Percentiles rank a stretch among this genome's conserved stretches.
Evolutionary conservation across 2,797 vertebrate species (phyloP).

Genomic region (Danionella dracula): DNA sequence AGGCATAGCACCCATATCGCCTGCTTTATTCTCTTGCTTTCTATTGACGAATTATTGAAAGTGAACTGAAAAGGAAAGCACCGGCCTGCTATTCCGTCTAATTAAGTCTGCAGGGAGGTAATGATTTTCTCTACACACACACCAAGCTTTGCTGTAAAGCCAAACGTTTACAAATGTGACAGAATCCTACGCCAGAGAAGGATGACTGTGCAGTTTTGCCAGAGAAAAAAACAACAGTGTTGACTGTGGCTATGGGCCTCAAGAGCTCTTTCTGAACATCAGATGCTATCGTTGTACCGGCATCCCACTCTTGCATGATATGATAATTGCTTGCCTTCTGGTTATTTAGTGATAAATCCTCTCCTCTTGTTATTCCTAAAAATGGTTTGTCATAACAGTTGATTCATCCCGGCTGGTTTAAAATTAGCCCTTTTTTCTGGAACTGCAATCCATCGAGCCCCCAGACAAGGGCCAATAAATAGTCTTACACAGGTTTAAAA

Average conservation of each 20-base stretch:
- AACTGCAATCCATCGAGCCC: slow-evolving; percentile 62
- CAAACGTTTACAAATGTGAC: neutral
- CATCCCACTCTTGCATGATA: slow-evolving; percentile 29
- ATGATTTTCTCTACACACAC: slow-evolving; percentile 34
- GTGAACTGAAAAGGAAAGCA: slow-evolving; percentile 13
- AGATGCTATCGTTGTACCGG: neutral
- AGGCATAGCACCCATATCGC: slow-evolving; percentile 9
- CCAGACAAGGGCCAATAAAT: slow-evolving; percentile 60
- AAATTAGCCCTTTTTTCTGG: slow-evolving; percentile 59
- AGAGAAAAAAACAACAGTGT: neutral
- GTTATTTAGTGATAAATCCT: slow-evolving; percentile 33
- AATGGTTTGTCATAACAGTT: slow-evolving; percentile 30
- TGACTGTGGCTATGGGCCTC: neutral
- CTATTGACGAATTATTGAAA: slow-evolving; percentile 36
- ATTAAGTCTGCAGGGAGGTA: slow-evolving; percentile 31
- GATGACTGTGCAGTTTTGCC: neutral
- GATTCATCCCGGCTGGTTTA: slow-evolving; percentile 63
- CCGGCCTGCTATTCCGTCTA: slow-evolving; percentile 18
- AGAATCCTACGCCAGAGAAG: neutral
- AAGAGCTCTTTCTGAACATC: slow-evolving; percentile 8
- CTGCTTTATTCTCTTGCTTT: slow-evolving; percentile 4
- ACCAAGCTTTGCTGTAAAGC: slow-evolving; percentile 10
- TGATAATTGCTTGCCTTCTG: slow-evolving; percentile 42
- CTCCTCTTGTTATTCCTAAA: slow-evolving; percentile 34
- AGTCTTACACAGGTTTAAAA: slow-evolving; percentile 48